Percentiles rank a stretch among this genome's conserved stretches.
phyloP scores from a whole-genome alignment of 2,113 vertebrate genomes.

The Festucalex cinctus region DNA sequence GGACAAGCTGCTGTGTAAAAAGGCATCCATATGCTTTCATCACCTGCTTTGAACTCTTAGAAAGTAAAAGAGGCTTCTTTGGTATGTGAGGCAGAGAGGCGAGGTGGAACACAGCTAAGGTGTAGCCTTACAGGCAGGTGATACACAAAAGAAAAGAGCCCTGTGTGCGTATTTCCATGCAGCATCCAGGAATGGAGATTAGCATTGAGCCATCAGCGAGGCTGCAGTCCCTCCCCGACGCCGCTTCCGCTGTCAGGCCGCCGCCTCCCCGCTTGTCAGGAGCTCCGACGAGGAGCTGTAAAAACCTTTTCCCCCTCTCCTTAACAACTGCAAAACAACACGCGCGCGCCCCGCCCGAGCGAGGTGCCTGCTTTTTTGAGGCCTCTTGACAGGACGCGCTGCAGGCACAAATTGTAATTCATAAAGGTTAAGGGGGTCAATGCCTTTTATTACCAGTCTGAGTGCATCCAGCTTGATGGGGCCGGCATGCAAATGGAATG shows the following conservation, averaged over 20 bases:
- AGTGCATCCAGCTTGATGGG: slow-evolving; percentile 77
- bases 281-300: slow-evolving; percentile 74
- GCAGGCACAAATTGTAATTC: slow-evolving; percentile 84
- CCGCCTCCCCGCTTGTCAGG: slow-evolving; percentile 76
- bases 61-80: slow-evolving; percentile 3
- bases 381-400: slow-evolving; percentile 79
- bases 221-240: slow-evolving; percentile 64
- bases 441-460: slow-evolving; percentile 82
- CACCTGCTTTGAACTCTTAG: slow-evolving; percentile 8
- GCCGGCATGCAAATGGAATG: slow-evolving; percentile 78
- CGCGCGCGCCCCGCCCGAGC: slow-evolving; percentile 64
- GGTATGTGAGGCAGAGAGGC: slow-evolving; percentile 6
- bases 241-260: slow-evolving; percentile 73
- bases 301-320: slow-evolving; percentile 75
- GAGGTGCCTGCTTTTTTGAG: slow-evolving; percentile 76
- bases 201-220: slow-evolving; percentile 67
- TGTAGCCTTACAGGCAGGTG: slow-evolving; percentile 24
- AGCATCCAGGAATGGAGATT: slow-evolving; percentile 65
- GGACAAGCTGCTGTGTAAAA: neutral
- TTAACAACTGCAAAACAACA: slow-evolving; percentile 78
- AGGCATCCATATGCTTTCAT: slow-evolving; percentile 17
- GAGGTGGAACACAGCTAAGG: slow-evolving; percentile 20
- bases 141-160: slow-evolving; percentile 41
- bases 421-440: slow-evolving; percentile 84
- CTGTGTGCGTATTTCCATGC: slow-evolving; percentile 39